Evolutionary conservation across 30 jellyfish, hydroid and myxozoan genomes (phyloP).

Genomic region (Pseudorhiza aurosa): DNA sequence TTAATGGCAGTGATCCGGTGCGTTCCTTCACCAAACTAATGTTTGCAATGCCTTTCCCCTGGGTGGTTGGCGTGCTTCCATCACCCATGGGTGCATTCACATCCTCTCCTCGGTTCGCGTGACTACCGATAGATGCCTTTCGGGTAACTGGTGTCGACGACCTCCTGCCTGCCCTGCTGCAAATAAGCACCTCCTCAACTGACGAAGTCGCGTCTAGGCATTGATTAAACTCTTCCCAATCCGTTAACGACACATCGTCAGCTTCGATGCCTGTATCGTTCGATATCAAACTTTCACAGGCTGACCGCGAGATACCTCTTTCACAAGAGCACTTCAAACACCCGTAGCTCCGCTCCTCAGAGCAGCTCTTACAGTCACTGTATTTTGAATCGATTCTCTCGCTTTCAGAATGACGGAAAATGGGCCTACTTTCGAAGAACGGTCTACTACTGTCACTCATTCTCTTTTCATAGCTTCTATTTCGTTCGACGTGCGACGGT

Average conservation of each 20-base stretch:
- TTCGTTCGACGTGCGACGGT: no score
- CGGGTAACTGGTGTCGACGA: not conserved
- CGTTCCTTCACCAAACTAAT: no score
- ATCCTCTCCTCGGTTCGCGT: not conserved
- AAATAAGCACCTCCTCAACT: not conserved
- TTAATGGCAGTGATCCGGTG: no score
- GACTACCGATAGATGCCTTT: not conserved
- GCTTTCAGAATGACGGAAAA: not conserved
- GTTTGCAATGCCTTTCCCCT: no score
- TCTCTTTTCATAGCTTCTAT: no score
- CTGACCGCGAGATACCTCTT: conserved; percentile 24
- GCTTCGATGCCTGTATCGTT: conserved; percentile 63
- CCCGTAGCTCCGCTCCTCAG: conserved; percentile 9
- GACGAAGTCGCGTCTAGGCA: not conserved
- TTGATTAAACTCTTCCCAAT: conserved; percentile 10
- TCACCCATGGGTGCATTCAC: not conserved
- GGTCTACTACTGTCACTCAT: not conserved
- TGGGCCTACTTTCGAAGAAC: not conserved
- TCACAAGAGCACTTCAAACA: conserved; percentile 35
- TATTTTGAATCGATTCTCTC: not conserved
- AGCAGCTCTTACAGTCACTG: not conserved
- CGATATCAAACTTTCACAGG: conserved; percentile 43
- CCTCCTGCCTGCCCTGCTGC: not conserved
- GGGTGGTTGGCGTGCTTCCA: not conserved
- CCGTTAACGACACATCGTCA: conserved; percentile 33